Base-by-base conservation (phyloP, 2,797 vertebrate genomes). In the Dendrocincla fuliginosa region DNA sequence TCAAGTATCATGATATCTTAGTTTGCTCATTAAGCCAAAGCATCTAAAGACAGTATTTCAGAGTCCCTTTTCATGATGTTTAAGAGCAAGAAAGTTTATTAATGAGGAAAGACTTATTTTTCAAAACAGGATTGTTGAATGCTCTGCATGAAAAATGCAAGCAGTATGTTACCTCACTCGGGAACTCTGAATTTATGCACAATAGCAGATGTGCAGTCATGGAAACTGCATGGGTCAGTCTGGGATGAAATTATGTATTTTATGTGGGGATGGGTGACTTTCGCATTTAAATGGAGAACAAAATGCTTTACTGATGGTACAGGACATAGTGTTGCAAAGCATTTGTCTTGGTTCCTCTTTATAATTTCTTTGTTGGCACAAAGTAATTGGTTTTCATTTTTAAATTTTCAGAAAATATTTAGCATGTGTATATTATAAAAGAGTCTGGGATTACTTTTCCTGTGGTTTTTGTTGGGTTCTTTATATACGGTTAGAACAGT, bases 321-420 rank as follows among this genome's bases (percentile, higher is more conserved):
- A 46, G 23, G 6, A 13, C 0, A 0, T 63, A 42, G 22, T 56
- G 12, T 41, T 75, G 37, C 53, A 87, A 60, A 80, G 20, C 13
- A 24, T 81, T 88, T 28, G 6, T 37, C 8, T 84, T 39, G 30
- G 17, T 12, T 84, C 5, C 9, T 73, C 15, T 5, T 57, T 71
- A 41, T 63, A 85, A 78, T 28, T 74, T 37, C 30, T 79, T 73
- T 65, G 8, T 52, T 90, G 32, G 49, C 60, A 87, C 3, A 19
- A 77, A 78, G 39, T 35, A 79, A 28, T 85, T 82, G n/a, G 17
- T 69, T 77, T 83, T 77, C 11, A 39, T 57, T 81, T 86, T 76
- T 35, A 87, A 63, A 59, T 84, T 88, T 88, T 35, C 8, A 61
- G 65, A 85, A 92, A 70, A 85, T 59, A 80, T 67, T 91, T 91